Conservation (phyloP, 2,888 invertebrate species). For the Dasysyrphus tricinctus region DNA sequence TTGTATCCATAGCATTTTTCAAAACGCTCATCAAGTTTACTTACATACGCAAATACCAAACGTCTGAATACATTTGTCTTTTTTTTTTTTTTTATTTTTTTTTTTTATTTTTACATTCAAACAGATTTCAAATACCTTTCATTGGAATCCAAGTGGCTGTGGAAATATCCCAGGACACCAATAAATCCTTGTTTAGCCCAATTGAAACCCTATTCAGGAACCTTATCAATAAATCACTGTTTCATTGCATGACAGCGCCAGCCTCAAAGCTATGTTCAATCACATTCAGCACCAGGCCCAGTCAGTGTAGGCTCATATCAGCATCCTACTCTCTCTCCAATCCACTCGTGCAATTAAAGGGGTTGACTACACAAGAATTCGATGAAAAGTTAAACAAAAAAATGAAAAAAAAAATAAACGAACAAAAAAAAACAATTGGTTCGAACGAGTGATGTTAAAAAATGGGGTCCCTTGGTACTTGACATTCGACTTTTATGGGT, state of each 20-base stretch:
- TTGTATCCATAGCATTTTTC: conserved; percentile 1
- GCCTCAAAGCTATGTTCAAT: conserved; percentile 55
- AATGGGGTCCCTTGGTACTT: conserved; percentile 47
- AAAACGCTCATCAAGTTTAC: conserved; percentile 14
- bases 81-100: background rate
- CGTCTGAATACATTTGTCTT: conserved; percentile 10
- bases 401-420: background rate
- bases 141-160: conserved; percentile 52
- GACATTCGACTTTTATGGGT: conserved; percentile 70
- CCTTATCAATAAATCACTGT: conserved; percentile 65
- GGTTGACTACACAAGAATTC: conserved; percentile 64
- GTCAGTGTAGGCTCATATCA: conserved; percentile 39
- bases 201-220: conserved; percentile 66
- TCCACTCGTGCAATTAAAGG: conserved; percentile 58
- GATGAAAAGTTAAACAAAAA: conserved; percentile 37
- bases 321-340: conserved; percentile 3
- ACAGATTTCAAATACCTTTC: conserved; percentile 61
- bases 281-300: conserved; percentile 29
- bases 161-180: conserved; percentile 60
- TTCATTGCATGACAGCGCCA: conserved; percentile 55
- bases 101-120: conserved; percentile 12
- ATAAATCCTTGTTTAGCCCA: conserved; percentile 63
- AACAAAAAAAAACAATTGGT: conserved; percentile 37
- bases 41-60: conserved; percentile 6
- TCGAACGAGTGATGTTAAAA: conserved; percentile 39